Evolutionary conservation across 2,113 vertebrate genomes (phyloP).

Genomic region (Apodemus sylvaticus): DNA sequence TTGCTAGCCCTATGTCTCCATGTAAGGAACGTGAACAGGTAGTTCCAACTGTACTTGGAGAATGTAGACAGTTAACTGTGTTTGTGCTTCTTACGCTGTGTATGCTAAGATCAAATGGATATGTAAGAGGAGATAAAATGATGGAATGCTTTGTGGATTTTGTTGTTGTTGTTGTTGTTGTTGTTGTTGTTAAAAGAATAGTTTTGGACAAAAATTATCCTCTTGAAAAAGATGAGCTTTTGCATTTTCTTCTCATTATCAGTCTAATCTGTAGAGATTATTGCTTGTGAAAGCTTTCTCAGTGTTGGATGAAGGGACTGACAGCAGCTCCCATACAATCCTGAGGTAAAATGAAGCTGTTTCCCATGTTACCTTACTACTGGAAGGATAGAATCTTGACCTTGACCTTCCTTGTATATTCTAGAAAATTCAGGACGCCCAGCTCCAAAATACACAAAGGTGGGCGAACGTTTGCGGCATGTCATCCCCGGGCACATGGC

Average conservation of each 20-base stretch:
- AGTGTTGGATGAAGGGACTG: neutral
- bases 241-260: neutral
- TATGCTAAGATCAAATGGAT: neutral
- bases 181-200: constrained; percentile 32
- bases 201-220: constrained; percentile 19
- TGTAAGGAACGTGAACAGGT: neutral
- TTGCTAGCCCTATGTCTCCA: constrained; percentile 7
- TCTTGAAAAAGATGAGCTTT: neutral
- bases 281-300: neutral
- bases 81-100: neutral
- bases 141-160: neutral
- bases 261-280: neutral
- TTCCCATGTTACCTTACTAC: neutral
- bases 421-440: constrained; percentile 89
- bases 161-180: neutral
- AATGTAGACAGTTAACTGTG: constrained; percentile 3
- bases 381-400: constrained; percentile 34
- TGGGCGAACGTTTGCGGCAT: constrained; percentile 95
- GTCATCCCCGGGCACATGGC: constrained; percentile 97
- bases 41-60: constrained; percentile 13
- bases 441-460: constrained; percentile 96
- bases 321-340: neutral
- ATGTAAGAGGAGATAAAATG: neutral
- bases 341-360: constrained; percentile 25
- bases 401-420: constrained; percentile 52